Evolutionary conservation across 1,140 invertebrate species (phyloP), one percentile per base, ranked within the genome.

Genomic region (Ruditapes philippinarum): DNA sequence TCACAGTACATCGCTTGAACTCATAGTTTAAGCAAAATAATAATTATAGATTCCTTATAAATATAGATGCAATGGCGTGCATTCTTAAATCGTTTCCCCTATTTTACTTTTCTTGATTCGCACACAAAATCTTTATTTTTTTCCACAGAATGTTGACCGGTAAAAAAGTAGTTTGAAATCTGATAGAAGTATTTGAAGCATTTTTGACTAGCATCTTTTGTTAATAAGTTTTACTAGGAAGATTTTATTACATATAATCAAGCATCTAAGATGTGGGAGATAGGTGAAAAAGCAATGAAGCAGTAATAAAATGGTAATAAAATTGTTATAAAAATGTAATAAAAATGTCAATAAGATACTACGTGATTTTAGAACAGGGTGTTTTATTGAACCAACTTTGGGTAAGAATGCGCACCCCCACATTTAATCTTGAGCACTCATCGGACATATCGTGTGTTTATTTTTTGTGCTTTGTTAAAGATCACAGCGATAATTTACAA

Each of bases 241-340:
- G 36, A 54, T 51, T 78, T 78, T 36, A 78, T 78, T 45, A 51
- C 45, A 19, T 1, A 19, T n/a, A 51, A 78, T 51, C 45, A 33
- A n/a, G 22, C 33, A 78, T 78, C 42, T 78, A 5, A 78, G 74
- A 78, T 54, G 51, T 11, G 22, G 74, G 1, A 78, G 74, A 78
- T 78, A 36, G 74, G 31, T 78, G 45, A 51, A 78, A 78, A 78
- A 1, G 74, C 45, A 78, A 51, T 78, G 74, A 78, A 78, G 42
- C 74, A 36, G 74, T 51, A 40, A 78, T 78, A 36, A 78, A 78
- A 78, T 33, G 51, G 74, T 78, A 51, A 54, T 78, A 78, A 78
- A 78, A 78, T 57, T 54, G 74, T 78, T 49, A 78, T n/a, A n/a
- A 78, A 78, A 78, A 51, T 78, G 74, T 78, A 51, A 54, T 78